Conservation (phyloP, 1,140 invertebrate genomes). For the Cecropterus lyciades region DNA sequence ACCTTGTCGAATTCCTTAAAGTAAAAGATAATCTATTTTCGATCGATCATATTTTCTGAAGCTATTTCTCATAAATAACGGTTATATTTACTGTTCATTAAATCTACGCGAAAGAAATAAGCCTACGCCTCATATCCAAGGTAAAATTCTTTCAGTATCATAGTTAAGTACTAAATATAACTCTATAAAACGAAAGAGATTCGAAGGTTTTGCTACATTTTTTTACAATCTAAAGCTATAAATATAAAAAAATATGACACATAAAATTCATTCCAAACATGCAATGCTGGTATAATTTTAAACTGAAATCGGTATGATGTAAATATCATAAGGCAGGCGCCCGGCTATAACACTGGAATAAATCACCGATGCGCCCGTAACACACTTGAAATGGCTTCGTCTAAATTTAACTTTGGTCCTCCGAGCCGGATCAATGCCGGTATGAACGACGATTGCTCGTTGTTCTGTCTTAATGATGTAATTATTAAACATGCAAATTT, state of each 20-base stretch:
- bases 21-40: too few species aligned
- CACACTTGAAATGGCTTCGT: conserved; percentile 2
- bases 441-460: neutral
- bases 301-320: neutral
- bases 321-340: neutral
- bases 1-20: too few species aligned
- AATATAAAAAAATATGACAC: neutral
- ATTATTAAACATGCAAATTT: too few species aligned
- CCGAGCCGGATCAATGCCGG: neutral
- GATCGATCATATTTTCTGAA: too few species aligned
- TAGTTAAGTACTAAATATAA: too few species aligned
- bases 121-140: too few species aligned
- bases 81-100: too few species aligned
- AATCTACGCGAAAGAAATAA: too few species aligned
- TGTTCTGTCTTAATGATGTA: neutral
- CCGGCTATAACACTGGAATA: conserved; percentile 1
- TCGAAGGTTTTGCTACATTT: too few species aligned
- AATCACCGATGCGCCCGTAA: conserved; percentile 5
- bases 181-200: too few species aligned
- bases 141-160: too few species aligned
- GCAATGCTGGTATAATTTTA: neutral
- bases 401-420: conserved; percentile 1
- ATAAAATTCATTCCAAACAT: neutral
- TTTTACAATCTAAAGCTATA: neutral
- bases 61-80: too few species aligned